Evolutionary conservation across 1,140 invertebrate species (phyloP).

Genomic region (Pteromalus puparum): DNA sequence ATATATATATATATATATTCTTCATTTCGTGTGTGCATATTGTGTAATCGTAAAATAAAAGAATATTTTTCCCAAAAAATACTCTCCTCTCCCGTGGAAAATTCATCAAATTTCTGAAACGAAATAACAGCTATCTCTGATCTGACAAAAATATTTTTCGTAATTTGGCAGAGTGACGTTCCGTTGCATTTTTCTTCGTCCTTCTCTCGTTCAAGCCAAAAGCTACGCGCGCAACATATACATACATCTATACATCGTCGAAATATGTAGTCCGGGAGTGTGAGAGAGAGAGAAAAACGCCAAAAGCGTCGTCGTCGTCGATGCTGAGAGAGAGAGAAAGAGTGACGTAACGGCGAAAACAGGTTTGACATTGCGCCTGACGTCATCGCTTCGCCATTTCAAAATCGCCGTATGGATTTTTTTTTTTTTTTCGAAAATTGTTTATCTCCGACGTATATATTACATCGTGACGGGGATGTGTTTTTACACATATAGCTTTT

Average conservation of each 20-base stretch:
- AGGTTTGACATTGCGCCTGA: constrained; percentile 21
- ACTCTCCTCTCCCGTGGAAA: no score
- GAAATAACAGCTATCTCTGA: background rate
- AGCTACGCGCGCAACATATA: no score
- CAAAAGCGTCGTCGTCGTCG: background rate
- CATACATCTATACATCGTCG: no score
- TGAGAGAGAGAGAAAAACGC: background rate
- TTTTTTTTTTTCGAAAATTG: background rate
- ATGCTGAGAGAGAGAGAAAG: background rate
- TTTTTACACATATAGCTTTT: no score
- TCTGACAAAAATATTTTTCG: background rate
- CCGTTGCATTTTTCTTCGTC: no score
- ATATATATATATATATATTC: no score
- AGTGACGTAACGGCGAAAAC: constrained; percentile 23
- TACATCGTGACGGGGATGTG: no score
- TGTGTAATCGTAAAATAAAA: no score
- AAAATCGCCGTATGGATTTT: background rate
- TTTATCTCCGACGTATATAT: background rate
- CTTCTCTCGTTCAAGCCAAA: no score
- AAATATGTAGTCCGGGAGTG: background rate
- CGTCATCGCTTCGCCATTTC: background rate
- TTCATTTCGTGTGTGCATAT: no score
- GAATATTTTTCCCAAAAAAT: no score
- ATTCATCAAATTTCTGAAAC: background rate
- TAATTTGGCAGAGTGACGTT: no score